Base-by-base conservation (phyloP, 2,888 invertebrate genomes). In the Stegana nigrithorax region DNA sequence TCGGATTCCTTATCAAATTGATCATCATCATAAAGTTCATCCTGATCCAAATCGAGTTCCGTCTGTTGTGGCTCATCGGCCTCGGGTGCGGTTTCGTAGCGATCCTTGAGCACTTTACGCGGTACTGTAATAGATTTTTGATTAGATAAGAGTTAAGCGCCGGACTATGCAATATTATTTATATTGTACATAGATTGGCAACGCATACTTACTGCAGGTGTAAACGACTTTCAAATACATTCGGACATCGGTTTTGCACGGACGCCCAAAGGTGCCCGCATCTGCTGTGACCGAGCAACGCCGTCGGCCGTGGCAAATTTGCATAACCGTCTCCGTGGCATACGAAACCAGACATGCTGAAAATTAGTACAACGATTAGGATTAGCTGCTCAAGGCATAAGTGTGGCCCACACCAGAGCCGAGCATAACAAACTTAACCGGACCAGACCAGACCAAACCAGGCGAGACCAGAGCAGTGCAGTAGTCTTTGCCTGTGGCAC, bases 311-410 rank as follows among this genome's bases (percentile, higher is more conserved):
- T 94, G 94, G 83, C 94, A 94, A 73, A 91, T 89, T 80, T 92
- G 90, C 92, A 96, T 94, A 60, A 96, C 92, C 17, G 93, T 93
- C 86, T 96, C 95, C n/a, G 95, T 93, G 4, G 95, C 94, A 85
- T 93, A 93, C 73, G 92, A 92, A 72, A 93, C 93, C 84, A 94
- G 88, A 84, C 96, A 96, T 17, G 94, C 96, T 96, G 66, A 17
- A 72, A 62, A 50, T 53, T 10, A 25, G 39, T 23, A 19, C 14
- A 26, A 26, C 17, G 51, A 26, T 51, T 51, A 7, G 26, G 27
- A 27, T 51, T 51, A n/a, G 51, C 8, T n/a, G 14, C 6, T 45
- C n/a, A n/a, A n/a, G n/a, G n/a, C n/a, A n/a, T n/a, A n/a, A n/a
- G n/a, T n/a, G n/a, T n/a, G n/a, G n/a, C n/a, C n/a, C n/a, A n/a